These are phyloP conservation scores for Oceanodroma tethys DNA, from an alignment of 2,113 vertebrate genomes.

Conservation along the genomic window DNA sequence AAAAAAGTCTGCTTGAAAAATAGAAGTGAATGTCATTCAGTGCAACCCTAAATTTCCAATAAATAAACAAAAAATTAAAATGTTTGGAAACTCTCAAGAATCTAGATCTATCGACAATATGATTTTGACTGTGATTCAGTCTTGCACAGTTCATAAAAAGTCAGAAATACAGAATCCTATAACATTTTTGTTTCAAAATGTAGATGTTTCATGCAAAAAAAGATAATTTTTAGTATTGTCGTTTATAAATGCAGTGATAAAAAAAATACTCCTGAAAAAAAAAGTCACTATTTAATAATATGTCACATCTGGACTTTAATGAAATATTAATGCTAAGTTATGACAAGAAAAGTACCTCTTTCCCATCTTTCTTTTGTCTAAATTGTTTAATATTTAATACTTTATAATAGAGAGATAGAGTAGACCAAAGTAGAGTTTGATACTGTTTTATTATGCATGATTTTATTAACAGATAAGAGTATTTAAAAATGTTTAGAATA, in stretches of 20 bases:
- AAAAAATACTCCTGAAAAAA: not conserved
- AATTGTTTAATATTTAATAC: constrained; percentile 55
- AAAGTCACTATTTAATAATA: constrained; percentile 14
- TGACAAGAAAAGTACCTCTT: constrained; percentile 21
- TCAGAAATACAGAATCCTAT: not conserved
- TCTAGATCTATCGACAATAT: not conserved
- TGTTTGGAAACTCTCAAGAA: not conserved
- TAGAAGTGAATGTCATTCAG: not conserved
- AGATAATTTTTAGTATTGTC: not conserved
- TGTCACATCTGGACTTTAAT: constrained; percentile 37
- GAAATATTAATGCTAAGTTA: constrained; percentile 54
- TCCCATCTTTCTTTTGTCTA: constrained; percentile 35
- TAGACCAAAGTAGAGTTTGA: constrained; percentile 20
- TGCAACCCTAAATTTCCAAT: not conserved
- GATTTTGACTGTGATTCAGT: not conserved
- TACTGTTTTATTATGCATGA: constrained; percentile 40
- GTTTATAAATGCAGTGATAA: not conserved
- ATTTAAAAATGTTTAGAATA: constrained; percentile 46
- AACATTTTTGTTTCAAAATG: not conserved
- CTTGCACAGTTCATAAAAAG: not conserved
- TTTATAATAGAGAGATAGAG: constrained; percentile 37
- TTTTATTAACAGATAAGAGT: constrained; percentile 22
- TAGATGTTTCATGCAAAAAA: not conserved
- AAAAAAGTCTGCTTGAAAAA: not conserved
- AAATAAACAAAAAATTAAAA: not conserved